Conservation (phyloP, 1,140 invertebrate species). For the Uloborus diversus region DNA sequence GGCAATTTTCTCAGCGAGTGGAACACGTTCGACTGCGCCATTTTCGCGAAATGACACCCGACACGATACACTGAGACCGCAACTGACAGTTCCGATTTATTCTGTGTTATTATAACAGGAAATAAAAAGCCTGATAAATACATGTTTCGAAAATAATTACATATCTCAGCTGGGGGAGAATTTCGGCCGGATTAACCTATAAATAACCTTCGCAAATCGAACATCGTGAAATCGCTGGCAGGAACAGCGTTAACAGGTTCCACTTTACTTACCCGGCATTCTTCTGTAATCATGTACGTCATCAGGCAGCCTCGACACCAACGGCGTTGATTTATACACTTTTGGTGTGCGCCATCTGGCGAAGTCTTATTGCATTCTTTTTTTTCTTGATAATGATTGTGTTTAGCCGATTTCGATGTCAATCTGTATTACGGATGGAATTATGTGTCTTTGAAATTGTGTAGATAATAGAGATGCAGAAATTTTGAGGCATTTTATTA, state of each 20-base stretch:
- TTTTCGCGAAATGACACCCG: not conserved
- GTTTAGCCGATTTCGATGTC: too few relatives aligned
- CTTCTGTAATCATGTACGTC: slow-evolving; percentile 52
- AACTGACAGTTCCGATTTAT: not conserved
- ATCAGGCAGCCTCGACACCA: slow-evolving; percentile 43
- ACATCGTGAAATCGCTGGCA: not conserved
- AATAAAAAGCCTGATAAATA: slow-evolving; percentile 22
- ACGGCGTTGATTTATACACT: slow-evolving; percentile 50
- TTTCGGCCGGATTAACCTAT: not conserved
- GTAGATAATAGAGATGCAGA: too few relatives aligned
- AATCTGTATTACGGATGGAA: too few relatives aligned
- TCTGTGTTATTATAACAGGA: not conserved
- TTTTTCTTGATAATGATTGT: too few relatives aligned
- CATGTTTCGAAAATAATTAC: slow-evolving; percentile 15
- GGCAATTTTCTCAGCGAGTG: too few relatives aligned
- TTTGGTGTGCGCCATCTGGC: slow-evolving; percentile 33
- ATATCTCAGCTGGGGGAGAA: not conserved
- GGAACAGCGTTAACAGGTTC: slow-evolving; percentile 28
- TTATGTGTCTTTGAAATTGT: too few relatives aligned
- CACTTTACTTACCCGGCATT: slow-evolving; percentile 37
- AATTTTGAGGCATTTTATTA: too few relatives aligned
- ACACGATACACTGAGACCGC: not conserved
- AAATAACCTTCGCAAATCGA: slow-evolving; percentile 34
- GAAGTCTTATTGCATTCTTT: too few relatives aligned
- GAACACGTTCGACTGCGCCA: not conserved